Evolutionary conservation across 2,888 invertebrate species (phyloP), one percentile per base, ranked within the genome.

Genomic region (Strigamia transsilvanica): DNA sequence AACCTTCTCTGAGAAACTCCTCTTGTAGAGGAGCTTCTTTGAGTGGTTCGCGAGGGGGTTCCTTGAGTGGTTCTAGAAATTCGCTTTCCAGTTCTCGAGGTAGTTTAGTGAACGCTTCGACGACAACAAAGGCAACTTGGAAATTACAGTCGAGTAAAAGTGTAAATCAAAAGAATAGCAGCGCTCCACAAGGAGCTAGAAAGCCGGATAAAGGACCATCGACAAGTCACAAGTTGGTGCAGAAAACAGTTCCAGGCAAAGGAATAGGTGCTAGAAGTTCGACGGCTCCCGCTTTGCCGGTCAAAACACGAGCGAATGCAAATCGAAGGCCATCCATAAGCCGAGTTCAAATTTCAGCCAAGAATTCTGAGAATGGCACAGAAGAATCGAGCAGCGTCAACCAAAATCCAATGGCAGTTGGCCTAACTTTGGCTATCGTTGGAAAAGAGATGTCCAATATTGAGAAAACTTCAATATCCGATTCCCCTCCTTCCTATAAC

Each of bases 31-130:
- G 73, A 73, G 32, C 27, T 73, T 73, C 73, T 23, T 27, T 73
- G 73, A 73, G 73, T 32, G 73, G 27, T 2, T 73, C 73, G 15
- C 73, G 73, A 73, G 73, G 73, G 73, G 73, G 73, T 73, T 73
- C 73, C 13, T 73, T 73, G 73, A 73, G 73, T 13, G 73, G 73
- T 32, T 73, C 73, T 6, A 27, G 73, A 32, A 73, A 73, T 27
- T 73, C 73, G 12, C 73, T 73, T 9, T 73, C 73, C 9, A 73
- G 73, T 27, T 73, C 73, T 4, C 12, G 73, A 73, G 73, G 73
- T 10, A 73, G 73, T 73, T 73, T 73, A 27, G 73, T 73, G 73
- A 73, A 27, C n/a, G 73, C 73, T 15, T 73, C 73, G 13, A 13
- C 73, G 12, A 5, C 73, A 27, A 73, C 73, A 32, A 73, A 73